phyloP scores from a whole-genome alignment of 1,140 invertebrate genomes.

The Eufriesea mexicana region DNA sequence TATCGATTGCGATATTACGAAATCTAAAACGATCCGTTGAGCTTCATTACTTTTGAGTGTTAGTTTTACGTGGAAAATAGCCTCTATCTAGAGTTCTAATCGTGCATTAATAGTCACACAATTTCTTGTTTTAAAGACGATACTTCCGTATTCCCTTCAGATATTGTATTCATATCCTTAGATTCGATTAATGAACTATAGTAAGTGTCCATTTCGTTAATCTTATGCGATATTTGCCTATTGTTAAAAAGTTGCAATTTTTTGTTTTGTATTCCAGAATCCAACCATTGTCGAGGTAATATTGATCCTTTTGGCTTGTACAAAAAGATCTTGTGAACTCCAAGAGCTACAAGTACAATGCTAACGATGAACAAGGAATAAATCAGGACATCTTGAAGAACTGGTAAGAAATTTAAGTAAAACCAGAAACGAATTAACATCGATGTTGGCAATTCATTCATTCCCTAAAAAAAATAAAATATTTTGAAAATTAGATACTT shows the following conservation, averaged over 20 bases:
- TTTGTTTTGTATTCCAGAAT: conserved; percentile 73
- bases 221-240: conserved; percentile 63
- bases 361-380: conserved; percentile 85
- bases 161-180: conserved; percentile 58
- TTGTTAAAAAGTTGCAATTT: conserved; percentile 73
- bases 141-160: conserved; percentile 44
- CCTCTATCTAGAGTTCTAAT: conserved; percentile 6
- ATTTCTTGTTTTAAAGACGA: conserved; percentile 71
- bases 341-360: conserved; percentile 80
- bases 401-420: conserved; percentile 87
- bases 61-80: conserved; percentile 14
- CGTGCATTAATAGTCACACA: conserved; percentile 59
- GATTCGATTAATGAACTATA: conserved; percentile 79
- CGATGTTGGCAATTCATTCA: conserved; percentile 85
- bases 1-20: neutral
- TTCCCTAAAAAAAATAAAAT: conserved; percentile 83
- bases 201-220: conserved; percentile 79
- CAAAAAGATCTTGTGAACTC: conserved; percentile 77
- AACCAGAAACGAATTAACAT: conserved; percentile 87
- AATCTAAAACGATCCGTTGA: neutral
- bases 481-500: neutral
- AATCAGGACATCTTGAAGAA: conserved; percentile 83
- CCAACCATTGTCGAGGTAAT: conserved; percentile 68
- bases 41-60: neutral
- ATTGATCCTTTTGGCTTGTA: conserved; percentile 67